phyloP scores from a whole-genome alignment of 1,140 invertebrate genomes.

The Notospermus geniculatus region DNA sequence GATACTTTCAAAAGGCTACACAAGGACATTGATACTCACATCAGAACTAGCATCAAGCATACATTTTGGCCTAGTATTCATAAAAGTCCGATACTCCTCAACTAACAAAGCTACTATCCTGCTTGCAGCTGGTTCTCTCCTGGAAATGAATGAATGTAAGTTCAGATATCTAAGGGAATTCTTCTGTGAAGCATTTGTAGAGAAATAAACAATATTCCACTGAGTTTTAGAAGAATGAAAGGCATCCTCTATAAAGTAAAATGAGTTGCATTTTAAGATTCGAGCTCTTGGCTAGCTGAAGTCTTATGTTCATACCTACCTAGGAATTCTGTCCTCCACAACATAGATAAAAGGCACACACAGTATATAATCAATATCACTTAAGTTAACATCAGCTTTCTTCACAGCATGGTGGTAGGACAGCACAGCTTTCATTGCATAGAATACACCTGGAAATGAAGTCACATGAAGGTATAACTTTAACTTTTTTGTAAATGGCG shows the following conservation, averaged over 20 bases:
- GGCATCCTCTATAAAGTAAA: too few relatives aligned
- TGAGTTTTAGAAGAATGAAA: too few relatives aligned
- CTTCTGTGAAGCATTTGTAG: too few relatives aligned
- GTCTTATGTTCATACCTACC: slow-evolving; percentile 24
- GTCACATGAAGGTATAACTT: too few relatives aligned
- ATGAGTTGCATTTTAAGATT: too few relatives aligned
- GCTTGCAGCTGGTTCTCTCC: slow-evolving; percentile 46
- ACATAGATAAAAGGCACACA: slow-evolving; percentile 46
- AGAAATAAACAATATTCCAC: too few relatives aligned
- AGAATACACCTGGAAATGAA: slow-evolving; percentile 47
- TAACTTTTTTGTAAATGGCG: too few relatives aligned
- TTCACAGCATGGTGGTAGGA: slow-evolving; percentile 48
- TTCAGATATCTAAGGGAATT: too few relatives aligned
- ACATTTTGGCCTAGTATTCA: slow-evolving; percentile 42
- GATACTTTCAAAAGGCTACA: too few relatives aligned
- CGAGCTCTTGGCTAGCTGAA: too few relatives aligned
- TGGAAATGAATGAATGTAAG: too few relatives aligned
- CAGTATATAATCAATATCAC: slow-evolving; percentile 46
- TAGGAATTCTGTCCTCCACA: slow-evolving; percentile 36
- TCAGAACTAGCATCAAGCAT: slow-evolving; percentile 38
- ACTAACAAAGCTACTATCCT: slow-evolving; percentile 46
- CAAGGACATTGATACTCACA: not conserved
- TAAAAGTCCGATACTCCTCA: slow-evolving; percentile 48
- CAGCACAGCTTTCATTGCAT: slow-evolving; percentile 52
- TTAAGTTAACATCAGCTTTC: slow-evolving; percentile 34